These are phyloP conservation scores for Cryptophagus acutangulus DNA, from an alignment of 2,888 invertebrate species.

Conservation along the genomic window DNA sequence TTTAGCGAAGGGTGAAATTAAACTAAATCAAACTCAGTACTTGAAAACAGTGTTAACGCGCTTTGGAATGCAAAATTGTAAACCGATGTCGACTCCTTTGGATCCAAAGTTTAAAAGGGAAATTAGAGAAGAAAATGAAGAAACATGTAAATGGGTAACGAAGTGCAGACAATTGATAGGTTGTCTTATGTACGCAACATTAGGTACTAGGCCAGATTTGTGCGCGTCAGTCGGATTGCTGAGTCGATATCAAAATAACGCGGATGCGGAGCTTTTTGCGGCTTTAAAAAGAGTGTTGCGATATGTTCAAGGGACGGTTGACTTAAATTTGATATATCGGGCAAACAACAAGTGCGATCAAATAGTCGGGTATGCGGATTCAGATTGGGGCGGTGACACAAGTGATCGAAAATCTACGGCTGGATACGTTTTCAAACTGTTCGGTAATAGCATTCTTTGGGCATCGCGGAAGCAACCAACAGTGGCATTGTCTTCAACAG, in stretches of 20 bases:
- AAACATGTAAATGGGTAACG: background rate
- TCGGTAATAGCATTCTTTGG: slow-evolving; percentile 5
- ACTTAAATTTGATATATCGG: slow-evolving; percentile 1
- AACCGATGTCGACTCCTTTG: background rate
- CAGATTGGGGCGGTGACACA: slow-evolving; percentile 3
- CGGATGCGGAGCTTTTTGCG: background rate
- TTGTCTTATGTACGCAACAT: background rate
- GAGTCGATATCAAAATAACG: slow-evolving; percentile 3
- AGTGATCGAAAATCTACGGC: slow-evolving; percentile 4
- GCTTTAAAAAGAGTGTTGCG: slow-evolving; percentile 1
- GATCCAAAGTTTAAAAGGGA: background rate
- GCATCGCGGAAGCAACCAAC: slow-evolving; percentile 2
- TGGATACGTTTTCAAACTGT: slow-evolving; percentile 6
- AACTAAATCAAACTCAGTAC: background rate
- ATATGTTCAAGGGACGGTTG: background rate
- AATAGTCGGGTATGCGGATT: background rate
- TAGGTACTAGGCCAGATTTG: slow-evolving; percentile 1
- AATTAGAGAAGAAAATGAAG: background rate
- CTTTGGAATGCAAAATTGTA: background rate
- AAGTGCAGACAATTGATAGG: background rate
- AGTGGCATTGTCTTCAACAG: slow-evolving; percentile 7
- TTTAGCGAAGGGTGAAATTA: background rate
- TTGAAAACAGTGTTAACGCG: background rate
- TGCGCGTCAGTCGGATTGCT: background rate
- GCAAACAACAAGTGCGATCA: background rate